Evolutionary conservation across 2,888 invertebrate species (phyloP).

Genomic region (Hypselothyrea guttata): DNA sequence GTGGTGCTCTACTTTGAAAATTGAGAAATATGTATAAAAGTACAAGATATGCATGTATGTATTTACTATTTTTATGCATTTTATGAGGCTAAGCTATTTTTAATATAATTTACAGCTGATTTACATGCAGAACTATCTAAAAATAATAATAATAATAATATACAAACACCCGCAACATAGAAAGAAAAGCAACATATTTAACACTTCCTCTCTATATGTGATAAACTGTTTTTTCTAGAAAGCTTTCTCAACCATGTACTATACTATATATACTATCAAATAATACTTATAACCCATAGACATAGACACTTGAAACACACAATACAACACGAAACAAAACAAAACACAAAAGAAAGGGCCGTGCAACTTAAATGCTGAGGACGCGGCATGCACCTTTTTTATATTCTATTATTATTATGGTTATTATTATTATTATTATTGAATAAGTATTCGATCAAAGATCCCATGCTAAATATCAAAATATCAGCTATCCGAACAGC

Average conservation of each 20-base stretch:
- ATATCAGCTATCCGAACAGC: constrained; percentile 10
- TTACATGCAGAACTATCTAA: constrained; percentile 25
- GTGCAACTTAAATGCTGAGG: constrained; percentile 34
- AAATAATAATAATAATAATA: constrained; percentile 30
- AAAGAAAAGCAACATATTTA: constrained; percentile 58
- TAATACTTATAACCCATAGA: constrained; percentile 30
- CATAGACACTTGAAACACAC: constrained; percentile 13
- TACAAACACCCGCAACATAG: constrained; percentile 31
- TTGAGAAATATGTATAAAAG: constrained; percentile 14
- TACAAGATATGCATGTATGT: constrained; percentile 18
- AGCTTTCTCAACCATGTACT: constrained; percentile 66
- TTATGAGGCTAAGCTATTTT: constrained; percentile 55
- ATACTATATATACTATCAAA: constrained; percentile 46
- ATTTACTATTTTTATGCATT: constrained; percentile 44
- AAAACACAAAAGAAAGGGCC: constrained; percentile 32
- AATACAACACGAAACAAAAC: constrained; percentile 15
- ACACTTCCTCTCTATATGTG: constrained; percentile 79
- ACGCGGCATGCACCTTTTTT: constrained; percentile 55
- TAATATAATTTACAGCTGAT: constrained; percentile 29
- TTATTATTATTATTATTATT: constrained; percentile 4
- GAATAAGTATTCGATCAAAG: constrained; percentile 18
- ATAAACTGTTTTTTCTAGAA: constrained; percentile 75
- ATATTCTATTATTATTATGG: neutral
- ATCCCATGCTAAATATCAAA: constrained; percentile 10
- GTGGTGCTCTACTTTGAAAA: constrained; percentile 64